These are phyloP conservation scores for Microtus ochrogaster DNA, from an alignment of 2,113 vertebrate species.

Conservation along the genomic window DNA sequence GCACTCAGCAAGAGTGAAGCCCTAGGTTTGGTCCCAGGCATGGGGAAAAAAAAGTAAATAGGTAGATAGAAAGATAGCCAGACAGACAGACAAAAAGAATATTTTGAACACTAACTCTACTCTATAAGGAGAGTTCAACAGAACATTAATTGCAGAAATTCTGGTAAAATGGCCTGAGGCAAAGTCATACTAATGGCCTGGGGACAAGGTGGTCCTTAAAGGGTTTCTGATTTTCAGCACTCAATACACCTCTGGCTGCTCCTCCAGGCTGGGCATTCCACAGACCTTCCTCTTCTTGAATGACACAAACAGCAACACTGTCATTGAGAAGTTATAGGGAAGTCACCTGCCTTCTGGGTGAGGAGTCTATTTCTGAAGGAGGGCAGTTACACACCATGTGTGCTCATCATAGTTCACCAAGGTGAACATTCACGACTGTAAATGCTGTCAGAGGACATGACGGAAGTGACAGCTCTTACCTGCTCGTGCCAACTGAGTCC, in stretches of 20 bases:
- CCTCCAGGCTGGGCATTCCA: not conserved
- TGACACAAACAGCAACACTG: not conserved
- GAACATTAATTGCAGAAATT: not conserved
- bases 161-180: not conserved
- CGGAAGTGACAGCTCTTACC: conserved; percentile 84
- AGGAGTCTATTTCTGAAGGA: not conserved
- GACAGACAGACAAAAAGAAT: not conserved
- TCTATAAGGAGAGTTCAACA: not conserved
- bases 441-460: not conserved
- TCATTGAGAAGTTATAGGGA: conserved; percentile 11
- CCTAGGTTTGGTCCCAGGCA: not conserved
- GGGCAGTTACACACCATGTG: not conserved
- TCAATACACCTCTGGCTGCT: not conserved
- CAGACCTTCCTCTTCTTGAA: not conserved
- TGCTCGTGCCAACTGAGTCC: conserved; percentile 97
- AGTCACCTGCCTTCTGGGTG: not conserved
- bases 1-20: not conserved
- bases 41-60: not conserved
- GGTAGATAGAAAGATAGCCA: not conserved
- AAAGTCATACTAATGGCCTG: not conserved
- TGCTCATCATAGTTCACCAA: not conserved
- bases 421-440: not conserved
- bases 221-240: not conserved
- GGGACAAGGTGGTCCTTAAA: not conserved
- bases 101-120: not conserved